These are phyloP conservation scores for Osmoderma eremita DNA, from an alignment of 2,888 invertebrate species.

Conservation along the genomic window DNA sequence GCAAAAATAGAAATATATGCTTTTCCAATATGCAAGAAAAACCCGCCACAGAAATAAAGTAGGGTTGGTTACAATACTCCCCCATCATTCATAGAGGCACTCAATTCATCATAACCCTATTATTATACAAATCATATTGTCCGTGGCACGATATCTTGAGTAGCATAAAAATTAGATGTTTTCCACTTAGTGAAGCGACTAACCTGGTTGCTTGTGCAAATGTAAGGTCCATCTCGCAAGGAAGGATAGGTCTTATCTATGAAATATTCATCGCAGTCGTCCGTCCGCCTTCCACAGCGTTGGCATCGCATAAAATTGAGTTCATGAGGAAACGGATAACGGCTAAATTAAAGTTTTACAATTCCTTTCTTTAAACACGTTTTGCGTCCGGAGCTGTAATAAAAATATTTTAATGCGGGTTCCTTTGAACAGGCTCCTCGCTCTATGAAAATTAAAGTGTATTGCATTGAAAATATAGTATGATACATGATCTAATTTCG, in stretches of 20 bases:
- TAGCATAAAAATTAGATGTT: constrained; percentile 35
- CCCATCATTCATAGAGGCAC: constrained; percentile 6
- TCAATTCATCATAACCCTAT: background rate
- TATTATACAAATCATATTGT: constrained; percentile 24
- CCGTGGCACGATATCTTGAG: constrained; percentile 8
- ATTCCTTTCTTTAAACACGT: constrained; percentile 18
- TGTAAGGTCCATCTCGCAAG: constrained; percentile 27
- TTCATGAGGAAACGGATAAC: constrained; percentile 30
- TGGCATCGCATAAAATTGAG: constrained; percentile 38
- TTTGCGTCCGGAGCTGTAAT: background rate
- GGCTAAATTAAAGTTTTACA: constrained; percentile 37
- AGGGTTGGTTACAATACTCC: too few relatives aligned
- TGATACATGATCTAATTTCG: too few relatives aligned
- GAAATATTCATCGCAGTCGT: constrained; percentile 41
- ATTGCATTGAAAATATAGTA: too few relatives aligned
- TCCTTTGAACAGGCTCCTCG: background rate
- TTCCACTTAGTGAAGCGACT: constrained; percentile 32
- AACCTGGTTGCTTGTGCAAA: constrained; percentile 22
- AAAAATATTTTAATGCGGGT: constrained; percentile 11
- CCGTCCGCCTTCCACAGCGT: constrained; percentile 27
- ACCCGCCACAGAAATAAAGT: too few relatives aligned
- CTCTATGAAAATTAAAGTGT: background rate
- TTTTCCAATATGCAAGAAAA: too few relatives aligned
- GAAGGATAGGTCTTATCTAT: constrained; percentile 35
- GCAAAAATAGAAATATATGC: too few relatives aligned